A percentile compares a stretch with the other conserved stretches of the same genome.
Evolutionary conservation across 2,888 invertebrate species (phyloP).

Genomic region (Drosophila greeni): DNA sequence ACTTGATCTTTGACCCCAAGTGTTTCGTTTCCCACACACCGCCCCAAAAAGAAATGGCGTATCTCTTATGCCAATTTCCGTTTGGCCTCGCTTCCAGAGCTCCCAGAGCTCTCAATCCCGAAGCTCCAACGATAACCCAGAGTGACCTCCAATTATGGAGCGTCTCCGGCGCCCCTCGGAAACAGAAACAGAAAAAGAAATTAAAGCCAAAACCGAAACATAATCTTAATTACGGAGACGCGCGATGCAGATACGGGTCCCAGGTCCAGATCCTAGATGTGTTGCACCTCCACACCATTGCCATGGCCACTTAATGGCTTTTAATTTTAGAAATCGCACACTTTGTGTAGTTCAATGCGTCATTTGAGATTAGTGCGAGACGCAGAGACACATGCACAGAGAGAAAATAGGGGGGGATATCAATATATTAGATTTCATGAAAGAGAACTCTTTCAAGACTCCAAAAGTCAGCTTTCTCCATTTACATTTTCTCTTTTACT

Average conservation of each 20-base stretch:
- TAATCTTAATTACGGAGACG: background rate
- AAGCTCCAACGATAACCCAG: slow-evolving; percentile 9
- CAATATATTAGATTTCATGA: background rate
- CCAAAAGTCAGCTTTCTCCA: background rate
- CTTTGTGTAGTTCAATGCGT: slow-evolving; percentile 31
- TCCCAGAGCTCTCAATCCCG: background rate
- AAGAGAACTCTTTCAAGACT: background rate
- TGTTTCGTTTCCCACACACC: slow-evolving; percentile 12
- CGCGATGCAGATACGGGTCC: slow-evolving; percentile 19
- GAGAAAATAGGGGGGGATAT: background rate
- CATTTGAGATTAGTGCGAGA: slow-evolving; percentile 26
- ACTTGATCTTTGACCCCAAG: slow-evolving; percentile 1
- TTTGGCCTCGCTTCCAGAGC: slow-evolving; percentile 13
- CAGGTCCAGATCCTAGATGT: slow-evolving; percentile 13
- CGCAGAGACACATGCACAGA: background rate
- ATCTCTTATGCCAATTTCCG: slow-evolving; percentile 12
- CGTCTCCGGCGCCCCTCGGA: slow-evolving; percentile 15
- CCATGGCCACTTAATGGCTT: slow-evolving; percentile 17
- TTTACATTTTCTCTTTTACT: background rate
- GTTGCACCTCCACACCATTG: slow-evolving; percentile 17
- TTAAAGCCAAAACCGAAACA: background rate
- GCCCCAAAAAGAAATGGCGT: slow-evolving; percentile 1
- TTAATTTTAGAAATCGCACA: slow-evolving; percentile 15
- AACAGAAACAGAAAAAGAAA: slow-evolving; percentile 15
- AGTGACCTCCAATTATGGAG: slow-evolving; percentile 21